phyloP scores from a whole-genome alignment of 2,113 vertebrate genomes.

The Oncorhynchus gorbuscha region DNA sequence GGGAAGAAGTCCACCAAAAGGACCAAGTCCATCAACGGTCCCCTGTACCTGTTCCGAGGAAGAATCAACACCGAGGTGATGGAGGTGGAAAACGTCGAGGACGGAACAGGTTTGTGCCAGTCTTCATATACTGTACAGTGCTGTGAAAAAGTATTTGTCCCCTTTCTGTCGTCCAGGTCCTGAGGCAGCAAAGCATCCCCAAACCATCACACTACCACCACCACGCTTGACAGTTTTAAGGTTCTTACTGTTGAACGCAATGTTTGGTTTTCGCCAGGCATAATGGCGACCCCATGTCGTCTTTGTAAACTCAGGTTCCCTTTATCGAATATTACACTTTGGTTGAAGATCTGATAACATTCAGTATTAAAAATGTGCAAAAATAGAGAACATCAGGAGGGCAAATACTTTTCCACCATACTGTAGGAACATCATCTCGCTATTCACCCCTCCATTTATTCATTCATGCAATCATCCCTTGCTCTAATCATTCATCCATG shows the following conservation, averaged over 20 bases:
- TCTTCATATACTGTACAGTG: not conserved
- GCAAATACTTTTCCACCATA: too few species aligned
- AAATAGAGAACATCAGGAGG: too few species aligned
- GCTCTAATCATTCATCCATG: not conserved
- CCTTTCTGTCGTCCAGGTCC: not conserved
- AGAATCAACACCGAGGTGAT: constrained; percentile 98
- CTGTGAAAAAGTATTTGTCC: not conserved
- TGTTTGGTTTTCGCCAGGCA: too few species aligned
- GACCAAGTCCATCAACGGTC: constrained; percentile 95
- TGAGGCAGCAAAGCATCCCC: too few species aligned
- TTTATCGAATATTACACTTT: too few species aligned
- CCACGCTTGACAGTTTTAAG: too few species aligned
- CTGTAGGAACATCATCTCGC: too few species aligned
- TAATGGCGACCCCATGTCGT: not conserved
- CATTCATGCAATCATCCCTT: not conserved
- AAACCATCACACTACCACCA: too few species aligned
- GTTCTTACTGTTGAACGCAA: too few species aligned
- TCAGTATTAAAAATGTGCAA: too few species aligned
- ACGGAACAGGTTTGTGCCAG: constrained; percentile 88
- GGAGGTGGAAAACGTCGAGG: constrained; percentile 99
- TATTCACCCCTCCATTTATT: too few species aligned
- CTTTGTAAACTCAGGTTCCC: not conserved
- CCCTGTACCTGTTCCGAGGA: constrained; percentile 94
- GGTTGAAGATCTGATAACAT: too few species aligned
- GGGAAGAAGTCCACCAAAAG: constrained; percentile 94